phyloP scores from a whole-genome alignment of 2,888 invertebrate genomes.

The Eristalinus aeneus region DNA sequence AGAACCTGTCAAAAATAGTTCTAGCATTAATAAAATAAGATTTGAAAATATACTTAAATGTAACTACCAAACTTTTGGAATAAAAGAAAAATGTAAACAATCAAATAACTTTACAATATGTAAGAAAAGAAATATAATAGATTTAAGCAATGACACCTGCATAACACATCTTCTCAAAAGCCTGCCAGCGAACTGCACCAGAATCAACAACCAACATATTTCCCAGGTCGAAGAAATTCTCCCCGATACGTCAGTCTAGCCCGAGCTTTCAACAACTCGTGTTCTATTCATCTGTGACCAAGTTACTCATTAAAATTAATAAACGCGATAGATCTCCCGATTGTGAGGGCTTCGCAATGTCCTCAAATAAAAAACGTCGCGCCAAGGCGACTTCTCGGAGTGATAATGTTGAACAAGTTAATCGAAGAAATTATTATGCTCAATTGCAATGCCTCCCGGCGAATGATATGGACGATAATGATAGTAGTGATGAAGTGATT shows the following conservation, averaged over 20 bases:
- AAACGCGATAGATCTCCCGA: too few relatives aligned
- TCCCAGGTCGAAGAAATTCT: neutral
- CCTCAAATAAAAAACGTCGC: too few relatives aligned
- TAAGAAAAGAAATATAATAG: conserved; percentile 12
- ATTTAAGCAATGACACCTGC: neutral
- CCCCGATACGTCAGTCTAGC: neutral
- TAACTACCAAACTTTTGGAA: conserved; percentile 24
- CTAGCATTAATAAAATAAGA: conserved; percentile 36
- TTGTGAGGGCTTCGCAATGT: too few relatives aligned
- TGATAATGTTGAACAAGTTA: too few relatives aligned
- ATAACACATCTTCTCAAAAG: neutral
- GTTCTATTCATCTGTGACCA: too few relatives aligned
- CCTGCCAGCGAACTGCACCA: neutral
- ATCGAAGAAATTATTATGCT: too few relatives aligned
- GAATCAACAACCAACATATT: neutral
- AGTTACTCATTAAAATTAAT: too few relatives aligned
- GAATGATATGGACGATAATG: too few relatives aligned
- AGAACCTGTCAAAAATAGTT: conserved; percentile 39
- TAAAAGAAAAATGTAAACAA: conserved; percentile 32
- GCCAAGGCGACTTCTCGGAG: too few relatives aligned
- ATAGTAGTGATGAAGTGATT: too few relatives aligned
- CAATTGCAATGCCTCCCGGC: too few relatives aligned
- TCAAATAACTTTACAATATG: neutral
- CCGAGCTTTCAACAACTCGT: too few relatives aligned
- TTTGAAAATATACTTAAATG: conserved; percentile 28